Evolutionary conservation across 2,797 vertebrate genomes (phyloP), one percentile per base, ranked within the genome.

Genomic region (Neostethus bicornis): DNA sequence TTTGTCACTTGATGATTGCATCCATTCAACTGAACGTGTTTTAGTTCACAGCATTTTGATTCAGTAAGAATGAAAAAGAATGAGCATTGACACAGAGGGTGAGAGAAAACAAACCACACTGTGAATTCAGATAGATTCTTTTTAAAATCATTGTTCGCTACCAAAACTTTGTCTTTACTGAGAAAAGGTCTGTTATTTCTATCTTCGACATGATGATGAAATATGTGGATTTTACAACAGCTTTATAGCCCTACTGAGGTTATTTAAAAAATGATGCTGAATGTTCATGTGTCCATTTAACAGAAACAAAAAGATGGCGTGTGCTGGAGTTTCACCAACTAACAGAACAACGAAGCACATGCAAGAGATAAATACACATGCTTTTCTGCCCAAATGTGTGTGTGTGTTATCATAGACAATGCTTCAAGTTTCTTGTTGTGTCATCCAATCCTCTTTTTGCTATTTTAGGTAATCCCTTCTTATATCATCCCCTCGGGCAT

Each of bases 361-460:
- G 56, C 48, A 60, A n/a, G 53, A 47, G 47, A 56, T 28, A 56
- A 17, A 31, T 42, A 38, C 46, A 61, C 49, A 17, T 19, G 12
- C 31, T 62, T 16, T 46, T 47, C 45, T 56, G 42, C n/a, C 2
- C 29, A 26, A 23, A 25, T 47, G 1, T 23, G 23, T 19, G 4
- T 42, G 17, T 54, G 39, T 24, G 31, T 47, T 13, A 13, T 51
- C 34, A 17, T 21, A 70, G 59, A 84, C 69, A 55, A 73, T 73
- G 62, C 54, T 35, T 73, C 51, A 61, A 23, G 53, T 79, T 82
- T 75, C 61, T 81, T 77, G 71, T 82, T 74, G 65, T 81, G 83
- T 82, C 69, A 85, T 63, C 70, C 53, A 70, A 86, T 88, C 71
- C 73, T 74, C 75, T 72, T 52, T 70, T 59, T 56, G 55, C 66